Base-by-base conservation (phyloP, 2,888 invertebrate genomes). In the Chrysolina americana region DNA sequence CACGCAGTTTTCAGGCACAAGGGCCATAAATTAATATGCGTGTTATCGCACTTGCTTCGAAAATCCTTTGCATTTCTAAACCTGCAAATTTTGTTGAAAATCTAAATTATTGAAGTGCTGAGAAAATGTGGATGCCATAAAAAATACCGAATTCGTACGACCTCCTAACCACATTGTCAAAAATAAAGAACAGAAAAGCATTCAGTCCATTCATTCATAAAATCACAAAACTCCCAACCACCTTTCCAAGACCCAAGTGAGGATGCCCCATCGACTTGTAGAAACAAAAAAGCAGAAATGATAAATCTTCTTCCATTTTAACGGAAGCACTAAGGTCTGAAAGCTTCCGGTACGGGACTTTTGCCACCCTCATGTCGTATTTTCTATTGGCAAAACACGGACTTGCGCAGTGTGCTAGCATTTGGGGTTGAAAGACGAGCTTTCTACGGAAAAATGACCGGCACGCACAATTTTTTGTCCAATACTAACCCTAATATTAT, bases 251-350 rank as follows among this genome's bases (percentile, higher is more conserved):
- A 53, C 3, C 53, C 53, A 21, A 53, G 23, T 21, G 53, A 74
- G 66, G 62, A 66, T 70, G 74, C 63, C 36, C 62, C 70, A 68
- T 70, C 28, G 62, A 70, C 70, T 65, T 62, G 65, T 56, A 74
- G 50, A 21, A n/a, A 19, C n/a, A 48, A 79, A 74, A 79, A 79
- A 70, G 77, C 72, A 65, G 76, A 78, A 81, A 80, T 79, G 82
- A 81, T 81, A 82, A 83, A 79, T 81, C 84, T 82, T 82, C 82
- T 85, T 85, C 86, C 86, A 86, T 86, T 86, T 86, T 86, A 81
- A 78, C 86, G 86, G 86, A 86, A 87, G 85, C 86, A 86, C 86
- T 85, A 86, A 84, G 83, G 84, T 82, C 84, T 84, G 83, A 86
- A 85, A 86, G 86, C 85, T 86, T 86, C 86, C 86, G 86, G 86